Evolutionary conservation across 2,113 vertebrate genomes (phyloP).

Genomic region (Eurystomus gularis): DNA sequence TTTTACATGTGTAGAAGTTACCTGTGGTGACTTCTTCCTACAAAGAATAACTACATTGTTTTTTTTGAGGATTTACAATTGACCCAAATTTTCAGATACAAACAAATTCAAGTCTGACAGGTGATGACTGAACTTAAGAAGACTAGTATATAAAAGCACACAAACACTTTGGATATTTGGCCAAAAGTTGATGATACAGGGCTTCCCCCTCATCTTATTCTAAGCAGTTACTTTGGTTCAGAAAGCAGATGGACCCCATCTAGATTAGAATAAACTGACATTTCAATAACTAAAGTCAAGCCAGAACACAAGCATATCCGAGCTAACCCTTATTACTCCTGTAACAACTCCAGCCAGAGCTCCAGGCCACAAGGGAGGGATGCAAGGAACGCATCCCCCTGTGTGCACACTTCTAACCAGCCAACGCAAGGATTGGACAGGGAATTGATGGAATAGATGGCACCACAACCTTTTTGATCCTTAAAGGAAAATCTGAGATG

Average conservation of each 20-base stretch:
- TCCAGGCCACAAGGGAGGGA: not conserved
- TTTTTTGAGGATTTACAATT: not conserved
- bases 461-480: not conserved
- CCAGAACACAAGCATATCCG: not conserved
- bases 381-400: not conserved
- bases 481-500: not conserved
- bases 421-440: not conserved
- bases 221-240: not conserved
- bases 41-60: not conserved
- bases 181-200: not conserved
- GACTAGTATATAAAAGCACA: not conserved
- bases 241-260: not conserved
- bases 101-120: not conserved
- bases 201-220: not conserved
- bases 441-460: not conserved
- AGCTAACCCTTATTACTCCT: not conserved
- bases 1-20: not conserved
- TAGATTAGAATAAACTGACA: not conserved
- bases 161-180: not conserved
- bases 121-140: not conserved
- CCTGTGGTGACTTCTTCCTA: not conserved
- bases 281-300: not conserved
- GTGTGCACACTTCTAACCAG: not conserved
- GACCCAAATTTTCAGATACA: not conserved
- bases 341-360: not conserved